Evolutionary conservation across 2,797 vertebrate species (phyloP).

Genomic region (Catostomus latipinnis): DNA sequence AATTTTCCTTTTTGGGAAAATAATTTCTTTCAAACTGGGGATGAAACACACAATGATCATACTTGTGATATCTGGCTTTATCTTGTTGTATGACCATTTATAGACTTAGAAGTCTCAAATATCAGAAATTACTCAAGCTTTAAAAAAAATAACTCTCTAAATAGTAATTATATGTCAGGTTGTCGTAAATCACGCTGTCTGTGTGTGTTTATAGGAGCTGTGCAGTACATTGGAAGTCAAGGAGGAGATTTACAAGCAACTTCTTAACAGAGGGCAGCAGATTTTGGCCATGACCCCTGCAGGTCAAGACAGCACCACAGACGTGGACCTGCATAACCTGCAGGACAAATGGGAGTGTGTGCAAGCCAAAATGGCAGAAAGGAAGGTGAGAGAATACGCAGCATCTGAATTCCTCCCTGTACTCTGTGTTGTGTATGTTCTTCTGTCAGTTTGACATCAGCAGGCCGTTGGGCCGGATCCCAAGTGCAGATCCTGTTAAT

Average conservation of each 20-base stretch:
- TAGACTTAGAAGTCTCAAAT: neutral
- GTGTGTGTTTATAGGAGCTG: conserved; percentile 84
- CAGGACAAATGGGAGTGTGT: conserved; percentile 94
- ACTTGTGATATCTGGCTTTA: neutral
- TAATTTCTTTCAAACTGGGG: neutral
- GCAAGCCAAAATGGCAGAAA: conserved; percentile 89
- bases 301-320: conserved; percentile 88
- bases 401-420: neutral
- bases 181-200: neutral
- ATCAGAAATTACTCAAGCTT: neutral
- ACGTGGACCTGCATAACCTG: conserved; percentile 91
- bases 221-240: conserved; percentile 88
- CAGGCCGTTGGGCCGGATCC: conserved; percentile 15
- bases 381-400: conserved; percentile 82
- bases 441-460: conserved; percentile 52
- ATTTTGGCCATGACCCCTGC: conserved; percentile 84
- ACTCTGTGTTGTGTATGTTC: neutral
- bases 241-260: conserved; percentile 86
- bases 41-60: neutral
- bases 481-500: conserved; percentile 7
- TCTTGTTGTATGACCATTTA: neutral
- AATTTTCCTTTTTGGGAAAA: no score
- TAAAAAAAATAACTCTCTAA: neutral
- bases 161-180: neutral
- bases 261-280: conserved; percentile 88